These are phyloP conservation scores for Halichoerus grypus DNA, from an alignment of 2,113 vertebrate genomes.

Conservation along the genomic window DNA sequence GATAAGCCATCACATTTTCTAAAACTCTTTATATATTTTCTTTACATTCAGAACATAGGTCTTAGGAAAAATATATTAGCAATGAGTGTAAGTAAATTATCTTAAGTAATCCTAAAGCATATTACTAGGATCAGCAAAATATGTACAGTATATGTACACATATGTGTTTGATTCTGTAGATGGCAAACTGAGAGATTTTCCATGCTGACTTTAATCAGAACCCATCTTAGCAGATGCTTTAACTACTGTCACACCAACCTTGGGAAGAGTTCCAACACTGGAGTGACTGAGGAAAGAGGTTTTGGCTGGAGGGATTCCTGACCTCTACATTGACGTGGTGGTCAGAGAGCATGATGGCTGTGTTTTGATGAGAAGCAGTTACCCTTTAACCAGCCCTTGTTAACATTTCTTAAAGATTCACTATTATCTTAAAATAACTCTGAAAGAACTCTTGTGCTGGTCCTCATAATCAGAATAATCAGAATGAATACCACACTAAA, in stretches of 20 bases:
- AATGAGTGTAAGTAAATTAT: neutral
- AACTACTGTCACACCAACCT: neutral
- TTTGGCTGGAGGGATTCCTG: neutral
- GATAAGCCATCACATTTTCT: neutral
- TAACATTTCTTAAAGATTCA: slow-evolving; percentile 10
- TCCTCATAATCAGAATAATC: neutral
- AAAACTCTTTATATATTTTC: neutral
- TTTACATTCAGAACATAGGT: neutral
- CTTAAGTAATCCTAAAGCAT: neutral
- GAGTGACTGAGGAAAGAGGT: neutral
- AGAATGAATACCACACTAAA: neutral
- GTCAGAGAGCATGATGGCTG: neutral
- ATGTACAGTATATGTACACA: neutral
- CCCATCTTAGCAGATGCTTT: neutral
- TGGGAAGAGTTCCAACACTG: neutral
- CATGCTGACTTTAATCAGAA: neutral
- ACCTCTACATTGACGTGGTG: neutral
- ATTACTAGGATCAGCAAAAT: neutral
- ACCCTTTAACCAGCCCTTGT: neutral
- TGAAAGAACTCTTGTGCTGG: neutral
- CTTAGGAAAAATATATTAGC: neutral
- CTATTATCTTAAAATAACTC: neutral
- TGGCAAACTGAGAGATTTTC: neutral
- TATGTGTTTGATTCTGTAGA: neutral
- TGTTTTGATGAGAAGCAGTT: neutral